Percentiles rank a stretch among this genome's conserved stretches.
Evolutionary conservation across 1,140 invertebrate genomes (phyloP).

Genomic region (Pantala flavescens): DNA sequence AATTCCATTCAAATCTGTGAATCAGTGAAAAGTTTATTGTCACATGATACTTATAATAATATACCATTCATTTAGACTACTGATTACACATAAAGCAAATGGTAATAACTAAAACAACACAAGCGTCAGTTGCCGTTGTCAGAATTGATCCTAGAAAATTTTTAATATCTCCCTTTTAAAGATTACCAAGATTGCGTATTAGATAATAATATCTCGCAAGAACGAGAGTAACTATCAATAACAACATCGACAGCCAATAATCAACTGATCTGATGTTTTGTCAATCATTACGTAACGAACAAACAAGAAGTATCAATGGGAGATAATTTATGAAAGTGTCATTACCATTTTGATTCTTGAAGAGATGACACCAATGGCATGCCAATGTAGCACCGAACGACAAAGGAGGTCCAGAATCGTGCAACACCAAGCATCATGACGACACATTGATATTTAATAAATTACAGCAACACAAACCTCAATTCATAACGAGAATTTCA

Average conservation of each 20-base stretch:
- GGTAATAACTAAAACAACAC: too few species aligned
- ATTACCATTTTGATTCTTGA: background rate
- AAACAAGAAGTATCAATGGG: background rate
- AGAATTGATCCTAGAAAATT: too few species aligned
- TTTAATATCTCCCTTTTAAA: too few species aligned
- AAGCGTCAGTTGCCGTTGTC: too few species aligned
- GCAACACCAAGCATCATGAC: constrained; percentile 4
- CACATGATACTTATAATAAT: background rate
- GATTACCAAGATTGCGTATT: too few species aligned
- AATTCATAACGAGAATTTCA: background rate
- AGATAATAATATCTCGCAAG: too few species aligned
- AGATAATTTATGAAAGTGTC: too few species aligned
- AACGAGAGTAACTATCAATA: too few species aligned
- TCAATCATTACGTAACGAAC: background rate
- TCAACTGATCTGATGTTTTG: background rate
- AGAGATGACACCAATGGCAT: background rate
- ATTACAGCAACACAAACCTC: background rate
- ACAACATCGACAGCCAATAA: too few species aligned
- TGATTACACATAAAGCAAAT: too few species aligned
- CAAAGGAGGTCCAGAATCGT: background rate
- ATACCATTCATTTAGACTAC: too few species aligned
- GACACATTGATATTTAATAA: background rate
- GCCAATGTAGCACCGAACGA: background rate
- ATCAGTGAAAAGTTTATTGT: background rate
- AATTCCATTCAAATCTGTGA: constrained; percentile 10